A percentile compares a stretch with the other conserved stretches of the same genome.
phyloP scores from a whole-genome alignment of 2,797 vertebrate species.

The Gadopsis bispinosus region DNA sequence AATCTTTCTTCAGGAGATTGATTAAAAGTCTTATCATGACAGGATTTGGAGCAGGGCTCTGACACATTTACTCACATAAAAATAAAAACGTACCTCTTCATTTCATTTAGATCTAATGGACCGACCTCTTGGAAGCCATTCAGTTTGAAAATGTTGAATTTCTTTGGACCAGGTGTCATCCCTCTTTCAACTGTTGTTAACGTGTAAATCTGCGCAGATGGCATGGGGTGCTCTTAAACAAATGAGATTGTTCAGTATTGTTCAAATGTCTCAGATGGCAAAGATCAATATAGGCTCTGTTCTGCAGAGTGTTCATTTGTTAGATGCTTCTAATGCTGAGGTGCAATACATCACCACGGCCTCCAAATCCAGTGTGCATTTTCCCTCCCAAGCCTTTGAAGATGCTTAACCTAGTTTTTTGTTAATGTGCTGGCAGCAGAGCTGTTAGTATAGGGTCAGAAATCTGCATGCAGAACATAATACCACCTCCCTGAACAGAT shows the following conservation, averaged over 20 bases:
- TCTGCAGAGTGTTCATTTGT: constrained; percentile 65
- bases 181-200: constrained; percentile 33
- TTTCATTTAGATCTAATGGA: constrained; percentile 37
- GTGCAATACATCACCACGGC: constrained; percentile 53
- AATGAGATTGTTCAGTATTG: constrained; percentile 60
- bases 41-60: constrained; percentile 50
- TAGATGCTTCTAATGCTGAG: constrained; percentile 48
- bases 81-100: constrained; percentile 35
- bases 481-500: constrained; percentile 40
- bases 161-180: constrained; percentile 30
- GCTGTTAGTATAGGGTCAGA: constrained; percentile 63
- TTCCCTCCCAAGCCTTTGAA: constrained; percentile 72
- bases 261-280: constrained; percentile 55
- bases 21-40: constrained; percentile 71
- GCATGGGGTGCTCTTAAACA: constrained; percentile 50
- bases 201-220: constrained; percentile 43
- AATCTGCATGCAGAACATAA: constrained; percentile 68
- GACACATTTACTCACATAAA: constrained; percentile 59
- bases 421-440: constrained; percentile 53
- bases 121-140: constrained; percentile 25
- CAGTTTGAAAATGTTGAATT: constrained; percentile 40
- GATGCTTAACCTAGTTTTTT: constrained; percentile 77
- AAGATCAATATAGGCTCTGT: constrained; percentile 57
- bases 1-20: constrained; percentile 64
- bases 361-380: constrained; percentile 53